A percentile compares a stretch with the other conserved stretches of the same genome.
Conservation (phyloP, 2,113 vertebrate species). For the Chionis minor region DNA sequence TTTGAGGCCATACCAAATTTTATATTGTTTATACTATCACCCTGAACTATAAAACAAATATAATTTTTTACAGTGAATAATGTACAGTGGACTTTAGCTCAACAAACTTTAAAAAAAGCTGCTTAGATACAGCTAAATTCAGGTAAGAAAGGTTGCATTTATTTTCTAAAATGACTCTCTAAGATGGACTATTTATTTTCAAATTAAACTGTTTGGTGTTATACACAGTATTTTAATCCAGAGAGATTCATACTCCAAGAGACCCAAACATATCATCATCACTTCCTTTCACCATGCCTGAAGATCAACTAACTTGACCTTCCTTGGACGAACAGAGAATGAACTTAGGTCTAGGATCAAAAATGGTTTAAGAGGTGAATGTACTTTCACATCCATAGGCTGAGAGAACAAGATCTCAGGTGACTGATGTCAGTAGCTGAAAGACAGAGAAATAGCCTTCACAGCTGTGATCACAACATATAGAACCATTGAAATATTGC, state of each 20-base stretch:
- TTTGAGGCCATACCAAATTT: slow-evolving; percentile 6
- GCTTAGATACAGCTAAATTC: neutral
- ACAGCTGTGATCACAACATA: neutral
- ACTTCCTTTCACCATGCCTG: neutral
- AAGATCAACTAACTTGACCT: neutral
- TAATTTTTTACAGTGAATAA: neutral
- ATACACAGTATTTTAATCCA: neutral
- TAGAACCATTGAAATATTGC: neutral
- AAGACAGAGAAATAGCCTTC: neutral
- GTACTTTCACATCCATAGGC: neutral
- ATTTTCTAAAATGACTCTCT: neutral
- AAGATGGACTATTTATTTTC: neutral
- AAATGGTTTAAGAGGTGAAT: neutral
- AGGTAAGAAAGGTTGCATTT: neutral
- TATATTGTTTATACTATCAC: neutral
- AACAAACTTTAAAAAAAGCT: neutral
- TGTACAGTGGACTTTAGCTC: neutral
- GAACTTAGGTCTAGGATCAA: neutral
- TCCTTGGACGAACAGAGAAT: neutral
- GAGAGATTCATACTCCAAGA: neutral
- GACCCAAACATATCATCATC: neutral
- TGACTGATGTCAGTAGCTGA: neutral
- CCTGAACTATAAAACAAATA: neutral
- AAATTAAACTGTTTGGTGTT: neutral
- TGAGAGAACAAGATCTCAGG: neutral